A percentile compares a stretch with the other conserved stretches of the same genome.
phyloP scores from a whole-genome alignment of 2,888 invertebrate species.

The Eulithis prunata region DNA sequence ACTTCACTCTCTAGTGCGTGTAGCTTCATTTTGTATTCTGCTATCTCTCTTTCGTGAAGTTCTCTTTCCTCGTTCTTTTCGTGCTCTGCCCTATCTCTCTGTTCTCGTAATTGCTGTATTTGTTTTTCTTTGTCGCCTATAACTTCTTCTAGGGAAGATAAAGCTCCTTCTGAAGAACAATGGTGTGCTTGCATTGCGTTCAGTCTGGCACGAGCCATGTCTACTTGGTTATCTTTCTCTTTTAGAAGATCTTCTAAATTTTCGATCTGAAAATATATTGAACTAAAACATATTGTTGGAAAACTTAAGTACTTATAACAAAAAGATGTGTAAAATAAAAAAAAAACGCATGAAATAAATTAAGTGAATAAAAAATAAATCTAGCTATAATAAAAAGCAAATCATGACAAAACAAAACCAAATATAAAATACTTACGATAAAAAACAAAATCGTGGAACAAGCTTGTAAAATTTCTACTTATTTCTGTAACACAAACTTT shows the following conservation, averaged over 20 bases:
- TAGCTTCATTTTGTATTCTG: conserved; percentile 97
- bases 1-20: conserved; percentile 96
- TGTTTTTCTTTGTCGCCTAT: conserved; percentile 99
- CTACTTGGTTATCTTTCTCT: conserved; percentile 99
- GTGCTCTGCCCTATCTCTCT: conserved; percentile 96
- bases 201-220: conserved; percentile 95
- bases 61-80: conserved; percentile 98
- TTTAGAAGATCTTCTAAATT: conserved; percentile 98
- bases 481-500: conserved; percentile 19
- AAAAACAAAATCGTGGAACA: conserved; percentile 36
- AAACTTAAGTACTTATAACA: neutral
- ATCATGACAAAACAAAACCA: conserved; percentile 38
- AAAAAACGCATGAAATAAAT: neutral
- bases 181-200: conserved; percentile 98
- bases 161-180: conserved; percentile 95
- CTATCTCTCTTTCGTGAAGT: conserved; percentile 95
- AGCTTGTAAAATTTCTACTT: conserved; percentile 19
- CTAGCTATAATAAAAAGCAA: conserved; percentile 24
- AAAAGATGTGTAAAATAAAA: neutral
- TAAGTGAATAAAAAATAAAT: conserved; percentile 17
- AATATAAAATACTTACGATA: conserved; percentile 53
- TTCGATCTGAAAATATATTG: conserved; percentile 90
- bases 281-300: neutral
- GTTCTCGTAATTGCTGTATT: conserved; percentile 96
- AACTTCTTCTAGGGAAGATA: conserved; percentile 96